These are phyloP conservation scores for Melanotaenia trifasciata DNA, from an alignment of 2,797 vertebrate species.

Conservation along the genomic window DNA sequence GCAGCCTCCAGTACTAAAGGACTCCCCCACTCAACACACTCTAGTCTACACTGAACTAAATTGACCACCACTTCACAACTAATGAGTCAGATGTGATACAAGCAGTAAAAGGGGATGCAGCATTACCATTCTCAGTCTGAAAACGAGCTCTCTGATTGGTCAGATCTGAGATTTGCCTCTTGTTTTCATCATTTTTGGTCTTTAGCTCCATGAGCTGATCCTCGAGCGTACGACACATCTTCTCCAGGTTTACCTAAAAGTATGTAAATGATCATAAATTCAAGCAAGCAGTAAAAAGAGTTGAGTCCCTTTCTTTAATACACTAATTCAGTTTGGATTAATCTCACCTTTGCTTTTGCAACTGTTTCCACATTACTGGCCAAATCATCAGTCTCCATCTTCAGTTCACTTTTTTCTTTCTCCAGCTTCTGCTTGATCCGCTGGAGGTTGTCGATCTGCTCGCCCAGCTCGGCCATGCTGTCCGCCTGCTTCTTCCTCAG, in stretches of 20 bases:
- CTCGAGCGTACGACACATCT: slow-evolving; percentile 85
- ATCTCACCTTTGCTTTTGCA: slow-evolving; percentile 86
- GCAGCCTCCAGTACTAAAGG: too few relatives aligned
- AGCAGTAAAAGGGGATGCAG: not conserved
- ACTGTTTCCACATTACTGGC: slow-evolving; percentile 83
- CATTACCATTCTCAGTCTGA: slow-evolving; percentile 83
- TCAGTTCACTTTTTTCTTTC: slow-evolving; percentile 79
- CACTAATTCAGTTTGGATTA: not conserved
- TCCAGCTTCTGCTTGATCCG: slow-evolving; percentile 85
- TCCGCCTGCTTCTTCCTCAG: slow-evolving; percentile 88
- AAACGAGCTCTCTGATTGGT: slow-evolving; percentile 83
- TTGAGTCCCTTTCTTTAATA: not conserved
- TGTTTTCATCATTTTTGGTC: slow-evolving; percentile 86
- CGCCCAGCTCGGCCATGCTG: slow-evolving; percentile 85
- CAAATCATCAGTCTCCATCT: slow-evolving; percentile 88
- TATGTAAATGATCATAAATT: not conserved
- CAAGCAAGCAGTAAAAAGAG: not conserved
- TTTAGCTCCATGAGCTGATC: slow-evolving; percentile 89
- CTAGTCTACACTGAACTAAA: too few relatives aligned
- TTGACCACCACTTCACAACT: too few relatives aligned
- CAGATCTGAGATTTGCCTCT: slow-evolving; percentile 80
- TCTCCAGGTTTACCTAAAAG: slow-evolving; percentile 88
- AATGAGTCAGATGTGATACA: too few relatives aligned
- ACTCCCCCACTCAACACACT: too few relatives aligned
- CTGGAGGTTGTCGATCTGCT: slow-evolving; percentile 90